Evolutionary conservation across 2,888 invertebrate genomes (phyloP).

Genomic region (Epinotia brunnichana): DNA sequence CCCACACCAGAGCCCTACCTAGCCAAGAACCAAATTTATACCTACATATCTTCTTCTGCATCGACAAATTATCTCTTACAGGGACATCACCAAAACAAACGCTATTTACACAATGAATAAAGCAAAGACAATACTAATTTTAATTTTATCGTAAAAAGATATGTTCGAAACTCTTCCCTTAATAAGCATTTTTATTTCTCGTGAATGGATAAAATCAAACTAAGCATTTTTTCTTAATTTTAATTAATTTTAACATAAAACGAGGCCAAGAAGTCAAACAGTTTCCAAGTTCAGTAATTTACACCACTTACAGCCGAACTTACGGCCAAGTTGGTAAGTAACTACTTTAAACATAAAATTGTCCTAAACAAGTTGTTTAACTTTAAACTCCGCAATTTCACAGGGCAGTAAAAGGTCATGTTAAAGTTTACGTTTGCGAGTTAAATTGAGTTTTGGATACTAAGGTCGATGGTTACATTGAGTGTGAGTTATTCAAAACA

Average conservation of each 20-base stretch:
- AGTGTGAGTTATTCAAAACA: slow-evolving; percentile 1
- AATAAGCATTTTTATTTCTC: neutral
- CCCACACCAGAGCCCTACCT: too few relatives aligned
- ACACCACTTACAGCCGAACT: slow-evolving; percentile 34
- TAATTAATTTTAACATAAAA: slow-evolving; percentile 16
- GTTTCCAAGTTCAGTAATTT: slow-evolving; percentile 32
- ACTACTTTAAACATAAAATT: slow-evolving; percentile 42
- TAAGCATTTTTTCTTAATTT: neutral
- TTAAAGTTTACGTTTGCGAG: slow-evolving; percentile 29
- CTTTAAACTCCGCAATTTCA: slow-evolving; percentile 28
- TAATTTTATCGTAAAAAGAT: too few relatives aligned
- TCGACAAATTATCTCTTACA: too few relatives aligned
- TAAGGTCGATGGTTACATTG: slow-evolving; percentile 14
- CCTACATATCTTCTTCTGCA: too few relatives aligned
- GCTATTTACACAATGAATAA: too few relatives aligned
- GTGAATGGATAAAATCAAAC: neutral
- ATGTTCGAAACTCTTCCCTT: neutral
- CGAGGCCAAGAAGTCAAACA: slow-evolving; percentile 15
- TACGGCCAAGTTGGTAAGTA: slow-evolving; percentile 30
- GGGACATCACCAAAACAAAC: too few relatives aligned
- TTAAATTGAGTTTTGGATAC: slow-evolving; percentile 26
- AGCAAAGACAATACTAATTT: too few relatives aligned
- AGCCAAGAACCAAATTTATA: too few relatives aligned
- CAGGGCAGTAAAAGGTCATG: slow-evolving; percentile 36
- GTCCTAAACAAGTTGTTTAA: slow-evolving; percentile 43